These are phyloP conservation scores for Astyanax mexicanus DNA, from an alignment of 2,797 vertebrate species.

Conservation along the genomic window DNA sequence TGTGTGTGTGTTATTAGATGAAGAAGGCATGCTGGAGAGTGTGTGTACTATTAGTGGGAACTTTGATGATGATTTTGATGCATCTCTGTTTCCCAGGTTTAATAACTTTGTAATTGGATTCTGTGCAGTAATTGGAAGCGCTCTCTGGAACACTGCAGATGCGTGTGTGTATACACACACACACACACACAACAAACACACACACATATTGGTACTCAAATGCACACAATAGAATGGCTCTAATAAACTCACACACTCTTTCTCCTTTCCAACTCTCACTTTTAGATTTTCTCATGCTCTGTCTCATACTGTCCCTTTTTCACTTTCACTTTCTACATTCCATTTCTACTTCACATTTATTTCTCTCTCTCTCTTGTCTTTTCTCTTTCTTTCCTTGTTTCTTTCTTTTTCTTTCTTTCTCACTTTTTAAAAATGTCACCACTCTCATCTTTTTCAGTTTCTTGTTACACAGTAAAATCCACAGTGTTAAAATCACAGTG, in stretches of 20 bases:
- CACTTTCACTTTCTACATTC: not conserved
- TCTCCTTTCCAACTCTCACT: not conserved
- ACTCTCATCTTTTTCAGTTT: not conserved
- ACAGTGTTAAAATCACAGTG: too few relatives aligned
- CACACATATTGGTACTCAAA: too few relatives aligned
- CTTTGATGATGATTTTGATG: constrained; percentile 57
- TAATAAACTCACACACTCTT: constrained; percentile 34
- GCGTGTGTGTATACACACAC: constrained; percentile 29
- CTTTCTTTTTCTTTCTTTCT: not conserved
- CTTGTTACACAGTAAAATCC: too few relatives aligned
- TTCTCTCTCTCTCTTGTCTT: not conserved
- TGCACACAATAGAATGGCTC: constrained; percentile 22
- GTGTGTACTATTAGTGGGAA: constrained; percentile 43
- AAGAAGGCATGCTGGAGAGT: constrained; percentile 33
- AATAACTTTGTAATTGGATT: constrained; percentile 61
- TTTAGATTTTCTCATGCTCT: not conserved
- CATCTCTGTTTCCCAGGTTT: constrained; percentile 54
- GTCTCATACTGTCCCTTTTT: not conserved
- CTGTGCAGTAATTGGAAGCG: constrained; percentile 51
- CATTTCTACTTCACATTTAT: not conserved
- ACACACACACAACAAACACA: not conserved
- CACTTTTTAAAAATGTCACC: not conserved
- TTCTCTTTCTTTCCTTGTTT: not conserved
- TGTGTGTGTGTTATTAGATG: constrained; percentile 43
- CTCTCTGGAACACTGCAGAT: constrained; percentile 46